phyloP scores from a whole-genome alignment of 2,797 vertebrate genomes.

The Chelonia mydas region DNA sequence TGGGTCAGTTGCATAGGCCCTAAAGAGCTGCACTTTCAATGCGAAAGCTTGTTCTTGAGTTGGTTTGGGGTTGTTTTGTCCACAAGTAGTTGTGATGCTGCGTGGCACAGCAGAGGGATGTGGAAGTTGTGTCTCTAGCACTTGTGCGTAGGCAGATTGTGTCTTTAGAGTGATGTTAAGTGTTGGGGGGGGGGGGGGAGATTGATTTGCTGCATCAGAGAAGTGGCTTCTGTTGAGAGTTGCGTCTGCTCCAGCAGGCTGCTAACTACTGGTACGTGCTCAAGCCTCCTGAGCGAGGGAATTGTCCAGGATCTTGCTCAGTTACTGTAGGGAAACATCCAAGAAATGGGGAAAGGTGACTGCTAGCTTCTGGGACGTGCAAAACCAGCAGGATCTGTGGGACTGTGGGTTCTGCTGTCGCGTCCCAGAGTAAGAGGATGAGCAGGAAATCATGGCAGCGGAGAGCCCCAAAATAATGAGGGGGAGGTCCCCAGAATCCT shows the following conservation, averaged over 20 bases:
- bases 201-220: background rate
- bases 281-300: background rate
- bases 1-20: background rate
- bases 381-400: background rate
- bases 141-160: background rate
- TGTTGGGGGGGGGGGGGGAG: background rate
- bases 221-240: background rate
- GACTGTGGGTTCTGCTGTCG: background rate
- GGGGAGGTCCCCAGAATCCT: background rate
- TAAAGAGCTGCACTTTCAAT: background rate
- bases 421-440: background rate
- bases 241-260: background rate
- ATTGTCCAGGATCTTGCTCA: background rate
- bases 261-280: background rate
- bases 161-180: background rate
- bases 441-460: background rate
- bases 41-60: background rate
- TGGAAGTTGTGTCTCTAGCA: background rate
- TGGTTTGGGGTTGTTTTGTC: background rate
- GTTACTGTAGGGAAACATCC: rapidly evolving
- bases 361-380: rapidly evolving
- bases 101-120: background rate
- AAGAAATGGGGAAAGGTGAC: background rate
- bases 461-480: background rate
- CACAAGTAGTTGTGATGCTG: background rate